These are phyloP conservation scores for Trididemnum nubilum DNA, from an alignment of 23 tunicate genomes.

Conservation along the genomic window DNA sequence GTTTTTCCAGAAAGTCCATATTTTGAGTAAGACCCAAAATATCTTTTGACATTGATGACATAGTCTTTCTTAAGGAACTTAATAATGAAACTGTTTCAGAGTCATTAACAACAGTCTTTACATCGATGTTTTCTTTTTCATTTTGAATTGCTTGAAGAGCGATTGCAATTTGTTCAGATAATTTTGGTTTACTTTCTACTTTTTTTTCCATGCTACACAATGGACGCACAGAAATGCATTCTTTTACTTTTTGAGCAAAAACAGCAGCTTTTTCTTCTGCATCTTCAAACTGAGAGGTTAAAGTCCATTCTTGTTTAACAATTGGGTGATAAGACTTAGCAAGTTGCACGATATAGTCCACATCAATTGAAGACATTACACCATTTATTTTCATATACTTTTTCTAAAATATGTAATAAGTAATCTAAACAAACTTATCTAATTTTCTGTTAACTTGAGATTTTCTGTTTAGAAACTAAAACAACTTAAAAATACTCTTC, in stretches of 20 bases:
- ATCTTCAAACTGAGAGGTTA: conserved; percentile 24
- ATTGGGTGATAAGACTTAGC: no score
- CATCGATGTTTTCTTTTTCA: not conserved
- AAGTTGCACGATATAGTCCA: no score
- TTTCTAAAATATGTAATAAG: no score
- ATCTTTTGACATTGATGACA: not conserved
- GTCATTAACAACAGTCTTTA: not conserved
- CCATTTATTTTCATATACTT: no score
- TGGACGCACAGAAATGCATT: no score
- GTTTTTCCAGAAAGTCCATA: conserved; percentile 1
- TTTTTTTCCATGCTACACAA: no score
- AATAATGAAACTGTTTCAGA: not conserved
- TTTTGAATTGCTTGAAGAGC: conserved; percentile 2
- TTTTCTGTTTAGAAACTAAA: no score
- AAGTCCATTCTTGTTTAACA: no score
- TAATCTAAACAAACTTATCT: no score
- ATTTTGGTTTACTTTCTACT: not conserved
- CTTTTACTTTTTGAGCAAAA: not conserved
- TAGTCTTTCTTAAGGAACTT: not conserved
- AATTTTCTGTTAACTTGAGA: no score
- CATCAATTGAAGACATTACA: no score
- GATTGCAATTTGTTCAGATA: not conserved
- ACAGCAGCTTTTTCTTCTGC: conserved; percentile 22
- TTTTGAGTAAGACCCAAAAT: not conserved
- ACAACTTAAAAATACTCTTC: no score